Evolutionary conservation across 2,797 vertebrate genomes (phyloP).

Genomic region (Odontamblyopus rebecca): DNA sequence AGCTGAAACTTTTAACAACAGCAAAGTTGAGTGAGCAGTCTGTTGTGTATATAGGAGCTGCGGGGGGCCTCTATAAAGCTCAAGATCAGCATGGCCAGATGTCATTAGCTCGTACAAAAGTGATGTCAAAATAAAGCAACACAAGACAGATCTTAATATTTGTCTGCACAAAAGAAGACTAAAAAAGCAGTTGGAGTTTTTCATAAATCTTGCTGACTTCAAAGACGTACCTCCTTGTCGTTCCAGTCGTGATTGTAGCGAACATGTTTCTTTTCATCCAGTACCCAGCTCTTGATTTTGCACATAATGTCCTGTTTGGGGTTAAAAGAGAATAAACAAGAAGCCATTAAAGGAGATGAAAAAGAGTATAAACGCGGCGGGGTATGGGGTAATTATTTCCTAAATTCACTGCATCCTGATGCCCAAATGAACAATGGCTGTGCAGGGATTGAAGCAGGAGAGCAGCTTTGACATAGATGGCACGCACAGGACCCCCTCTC

Average conservation of each 20-base stretch:
- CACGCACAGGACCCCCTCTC: constrained; percentile 63
- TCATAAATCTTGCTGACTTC: constrained; percentile 68
- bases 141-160: constrained; percentile 56
- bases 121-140: constrained; percentile 56
- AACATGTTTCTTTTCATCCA: constrained; percentile 93
- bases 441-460: constrained; percentile 65
- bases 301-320: constrained; percentile 92
- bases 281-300: constrained; percentile 95
- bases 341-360: constrained; percentile 85
- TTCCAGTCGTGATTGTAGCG: constrained; percentile 92
- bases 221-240: constrained; percentile 93
- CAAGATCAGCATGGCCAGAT: constrained; percentile 73
- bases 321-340: constrained; percentile 86
- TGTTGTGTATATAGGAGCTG: constrained; percentile 50
- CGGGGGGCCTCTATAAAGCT: constrained; percentile 67
- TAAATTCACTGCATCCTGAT: constrained; percentile 79
- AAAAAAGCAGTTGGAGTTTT: constrained; percentile 51
- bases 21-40: constrained; percentile 57
- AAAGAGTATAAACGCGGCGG: constrained; percentile 84
- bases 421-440: constrained; percentile 78
- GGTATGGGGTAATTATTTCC: constrained; percentile 86
- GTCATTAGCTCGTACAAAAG: constrained; percentile 71
- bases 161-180: constrained; percentile 61
- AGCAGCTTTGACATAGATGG: constrained; percentile 73
- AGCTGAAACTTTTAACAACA: constrained; percentile 54